Conservation (phyloP, 2,888 invertebrate species). For the Pyralis farinalis region DNA sequence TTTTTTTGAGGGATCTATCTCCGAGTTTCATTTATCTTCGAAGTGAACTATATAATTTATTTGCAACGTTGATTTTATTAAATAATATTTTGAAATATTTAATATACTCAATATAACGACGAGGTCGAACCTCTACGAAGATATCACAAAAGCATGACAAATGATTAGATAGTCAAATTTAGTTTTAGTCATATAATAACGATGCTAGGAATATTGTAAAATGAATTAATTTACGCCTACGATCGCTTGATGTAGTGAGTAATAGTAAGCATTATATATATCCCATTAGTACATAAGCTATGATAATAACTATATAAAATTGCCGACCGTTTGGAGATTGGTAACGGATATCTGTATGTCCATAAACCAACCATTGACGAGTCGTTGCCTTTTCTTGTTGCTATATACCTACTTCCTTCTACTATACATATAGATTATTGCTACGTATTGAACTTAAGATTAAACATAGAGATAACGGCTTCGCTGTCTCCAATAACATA, state of each 20-base stretch:
- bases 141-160: constrained; percentile 51
- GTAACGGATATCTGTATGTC: constrained; percentile 17
- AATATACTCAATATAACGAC: constrained; percentile 7
- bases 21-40: too few species aligned
- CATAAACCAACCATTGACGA: constrained; percentile 21
- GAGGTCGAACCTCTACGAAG: constrained; percentile 53
- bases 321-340: constrained; percentile 28
- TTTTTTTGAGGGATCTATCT: too few species aligned
- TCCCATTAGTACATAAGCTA: constrained; percentile 37
- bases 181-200: constrained; percentile 52
- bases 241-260: constrained; percentile 48
- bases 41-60: too few species aligned
- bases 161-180: constrained; percentile 72
- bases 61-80: neutral
- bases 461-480: constrained; percentile 30
- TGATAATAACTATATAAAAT: constrained; percentile 22
- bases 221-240: constrained; percentile 53
- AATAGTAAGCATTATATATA: constrained; percentile 52
- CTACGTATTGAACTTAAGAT: constrained; percentile 29
- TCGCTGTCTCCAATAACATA: constrained; percentile 42
- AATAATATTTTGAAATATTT: constrained; percentile 11
- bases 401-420: constrained; percentile 53
- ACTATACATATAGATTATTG: constrained; percentile 39
- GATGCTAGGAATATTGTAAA: constrained; percentile 46
- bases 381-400: constrained; percentile 59